These are phyloP conservation scores for Penaeus monodon DNA, from an alignment of 2,888 invertebrate genomes.

Conservation along the genomic window DNA sequence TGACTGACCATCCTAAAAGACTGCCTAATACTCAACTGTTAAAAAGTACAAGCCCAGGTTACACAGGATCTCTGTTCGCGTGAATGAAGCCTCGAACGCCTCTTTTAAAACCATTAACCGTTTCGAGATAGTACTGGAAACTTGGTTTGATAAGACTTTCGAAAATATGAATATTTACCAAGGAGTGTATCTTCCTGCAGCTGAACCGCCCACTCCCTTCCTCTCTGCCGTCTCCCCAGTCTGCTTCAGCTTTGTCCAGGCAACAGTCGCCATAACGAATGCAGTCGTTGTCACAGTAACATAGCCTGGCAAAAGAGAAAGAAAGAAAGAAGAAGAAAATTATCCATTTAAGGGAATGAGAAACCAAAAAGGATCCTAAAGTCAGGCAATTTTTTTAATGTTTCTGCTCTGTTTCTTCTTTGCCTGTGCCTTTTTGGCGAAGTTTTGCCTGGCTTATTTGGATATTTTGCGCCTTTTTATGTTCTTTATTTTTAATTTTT, in stretches of 20 bases:
- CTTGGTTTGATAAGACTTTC: neutral
- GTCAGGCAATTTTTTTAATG: neutral
- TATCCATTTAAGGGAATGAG: neutral
- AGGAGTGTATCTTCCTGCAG: conserved; percentile 9
- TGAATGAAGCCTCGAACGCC: too few species aligned
- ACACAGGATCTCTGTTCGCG: too few species aligned
- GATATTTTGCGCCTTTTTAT: too few species aligned
- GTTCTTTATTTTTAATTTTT: too few species aligned
- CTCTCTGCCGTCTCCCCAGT: conserved; percentile 53
- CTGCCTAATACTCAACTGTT: too few species aligned
- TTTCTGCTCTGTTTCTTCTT: too few species aligned
- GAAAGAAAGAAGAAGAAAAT: neutral
- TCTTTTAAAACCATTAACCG: too few species aligned
- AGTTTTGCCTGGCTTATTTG: too few species aligned
- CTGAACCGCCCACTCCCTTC: conserved; percentile 38
- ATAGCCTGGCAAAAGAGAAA: conserved; percentile 19
- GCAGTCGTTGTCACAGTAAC: conserved; percentile 46
- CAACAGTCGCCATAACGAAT: conserved; percentile 50
- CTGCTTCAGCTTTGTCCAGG: conserved; percentile 41
- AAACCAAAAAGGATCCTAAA: neutral
- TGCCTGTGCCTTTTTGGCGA: too few species aligned
- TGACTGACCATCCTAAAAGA: too few species aligned
- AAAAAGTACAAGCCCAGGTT: too few species aligned
- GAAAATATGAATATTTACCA: conserved; percentile 7
- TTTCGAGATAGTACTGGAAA: too few species aligned